Conservation (phyloP, 2,113 vertebrate genomes). For the Dicerorhinus sumatrensis region DNA sequence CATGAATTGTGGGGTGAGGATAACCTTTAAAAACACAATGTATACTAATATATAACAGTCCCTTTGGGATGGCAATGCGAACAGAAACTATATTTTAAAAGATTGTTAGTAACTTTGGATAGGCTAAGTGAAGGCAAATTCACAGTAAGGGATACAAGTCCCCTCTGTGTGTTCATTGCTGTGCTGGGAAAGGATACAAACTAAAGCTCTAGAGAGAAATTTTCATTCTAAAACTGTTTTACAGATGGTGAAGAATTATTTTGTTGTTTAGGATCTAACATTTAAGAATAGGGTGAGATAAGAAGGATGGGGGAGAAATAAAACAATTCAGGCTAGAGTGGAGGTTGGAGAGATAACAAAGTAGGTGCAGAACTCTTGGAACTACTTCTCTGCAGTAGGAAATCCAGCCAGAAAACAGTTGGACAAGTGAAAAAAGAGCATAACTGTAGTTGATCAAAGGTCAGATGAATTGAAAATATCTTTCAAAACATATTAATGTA, state of each 20-base stretch:
- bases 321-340: background rate
- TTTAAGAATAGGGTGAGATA: background rate
- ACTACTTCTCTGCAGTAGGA: background rate
- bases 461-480: conserved; percentile 11
- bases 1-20: background rate
- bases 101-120: background rate
- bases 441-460: background rate
- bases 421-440: background rate
- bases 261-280: background rate
- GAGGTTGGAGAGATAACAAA: background rate
- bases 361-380: background rate
- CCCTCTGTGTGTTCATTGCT: background rate
- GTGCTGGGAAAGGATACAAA: background rate
- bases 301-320: background rate
- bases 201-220: background rate
- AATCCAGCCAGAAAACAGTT: background rate
- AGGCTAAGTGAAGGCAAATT: background rate
- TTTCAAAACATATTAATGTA: background rate
- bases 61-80: background rate
- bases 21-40: conserved; percentile 26
- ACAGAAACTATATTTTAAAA: background rate
- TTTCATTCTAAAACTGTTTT: conserved; percentile 35
- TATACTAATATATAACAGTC: background rate
- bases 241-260: background rate
- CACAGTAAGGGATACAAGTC: background rate